Evolutionary conservation across 2,888 invertebrate genomes (phyloP), one percentile per base, ranked within the genome.

Genomic region (Buathra laborator): DNA sequence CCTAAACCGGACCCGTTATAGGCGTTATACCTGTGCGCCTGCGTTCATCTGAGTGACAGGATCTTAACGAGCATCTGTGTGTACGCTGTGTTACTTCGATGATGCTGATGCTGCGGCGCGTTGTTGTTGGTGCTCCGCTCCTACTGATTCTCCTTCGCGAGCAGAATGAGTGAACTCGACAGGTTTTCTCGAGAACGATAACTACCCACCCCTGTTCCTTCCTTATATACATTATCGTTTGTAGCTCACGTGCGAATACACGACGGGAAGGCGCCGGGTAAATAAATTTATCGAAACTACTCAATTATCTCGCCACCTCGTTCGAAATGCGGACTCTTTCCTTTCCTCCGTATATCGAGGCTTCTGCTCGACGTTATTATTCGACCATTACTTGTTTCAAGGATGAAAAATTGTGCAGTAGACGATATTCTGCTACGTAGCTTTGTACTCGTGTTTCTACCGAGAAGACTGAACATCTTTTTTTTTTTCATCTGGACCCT

Each of bases 1-100:
- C 53, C 7, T 12, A 4, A 0, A 9, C 56, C 85, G n/a, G 70
- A 74, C 74, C 84, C 81, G 84, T 85, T 85, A 85, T 81, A 78
- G 81, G 74, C 88, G 86, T 83, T 86, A 86, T 86, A 88, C 86
- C 85, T 83, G 87, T 86, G 83, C 37, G 82, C 68, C 75, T 44
- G 72, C 78, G 75, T 71, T 70, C 59, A 78, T 86, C 86, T 91
- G 91, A 91, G 90, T 91, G 93, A 92, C 93, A 92, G 93, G 86
- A 93, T 93, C 93, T 93, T 93, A 93, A 93, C 92, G 91, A 93
- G 92, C 92, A 92, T 93, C 92, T 91, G 88, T 67, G 76, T 80
- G 53, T 43, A 29, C 70, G 44, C 10, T 37, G 66, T 53, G 64
- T 78, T 85, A 78, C 48, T 43, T 62, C 62, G 32, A 62, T 62